These are phyloP conservation scores for Anabas testudineus DNA, from an alignment of 2,797 vertebrate genomes.

Conservation along the genomic window DNA sequence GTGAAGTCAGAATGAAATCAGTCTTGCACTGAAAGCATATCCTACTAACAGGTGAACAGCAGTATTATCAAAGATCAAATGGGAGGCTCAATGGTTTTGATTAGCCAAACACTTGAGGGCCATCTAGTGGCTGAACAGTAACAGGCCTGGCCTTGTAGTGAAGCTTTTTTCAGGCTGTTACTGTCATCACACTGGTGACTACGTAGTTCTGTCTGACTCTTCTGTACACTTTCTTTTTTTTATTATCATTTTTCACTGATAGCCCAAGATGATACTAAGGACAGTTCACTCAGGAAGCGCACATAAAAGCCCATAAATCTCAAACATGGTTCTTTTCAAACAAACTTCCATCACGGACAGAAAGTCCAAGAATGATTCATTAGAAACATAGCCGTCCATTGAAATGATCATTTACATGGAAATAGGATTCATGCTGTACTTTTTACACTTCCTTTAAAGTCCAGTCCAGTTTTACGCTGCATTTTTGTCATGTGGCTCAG, in stretches of 20 bases:
- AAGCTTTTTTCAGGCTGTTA: constrained; percentile 70
- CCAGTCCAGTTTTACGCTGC: constrained; percentile 36
- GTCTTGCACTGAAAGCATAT: constrained; percentile 88
- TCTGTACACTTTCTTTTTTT: constrained; percentile 61
- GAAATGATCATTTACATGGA: constrained; percentile 62
- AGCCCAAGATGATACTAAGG: constrained; percentile 67
- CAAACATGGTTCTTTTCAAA: constrained; percentile 59
- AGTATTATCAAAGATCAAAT: constrained; percentile 88
- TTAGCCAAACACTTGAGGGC: constrained; percentile 67
- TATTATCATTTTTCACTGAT: constrained; percentile 60
- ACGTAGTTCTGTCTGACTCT: constrained; percentile 71
- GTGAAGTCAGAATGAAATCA: constrained; percentile 76
- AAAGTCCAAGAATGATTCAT: constrained; percentile 55
- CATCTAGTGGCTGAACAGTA: constrained; percentile 74
- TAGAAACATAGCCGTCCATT: constrained; percentile 75
- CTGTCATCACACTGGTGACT: constrained; percentile 54
- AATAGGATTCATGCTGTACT: constrained; percentile 67
- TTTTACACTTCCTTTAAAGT: constrained; percentile 33
- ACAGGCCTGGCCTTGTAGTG: constrained; percentile 66
- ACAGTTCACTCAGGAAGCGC: constrained; percentile 83
- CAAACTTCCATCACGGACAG: constrained; percentile 43
- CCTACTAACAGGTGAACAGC: constrained; percentile 79
- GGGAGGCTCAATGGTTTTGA: constrained; percentile 65
- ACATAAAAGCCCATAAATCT: constrained; percentile 63
- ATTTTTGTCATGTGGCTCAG: constrained; percentile 19